Evolutionary conservation across 2,888 invertebrate genomes (phyloP), one percentile per base, ranked within the genome.

Genomic region (Plebejus melissa): DNA sequence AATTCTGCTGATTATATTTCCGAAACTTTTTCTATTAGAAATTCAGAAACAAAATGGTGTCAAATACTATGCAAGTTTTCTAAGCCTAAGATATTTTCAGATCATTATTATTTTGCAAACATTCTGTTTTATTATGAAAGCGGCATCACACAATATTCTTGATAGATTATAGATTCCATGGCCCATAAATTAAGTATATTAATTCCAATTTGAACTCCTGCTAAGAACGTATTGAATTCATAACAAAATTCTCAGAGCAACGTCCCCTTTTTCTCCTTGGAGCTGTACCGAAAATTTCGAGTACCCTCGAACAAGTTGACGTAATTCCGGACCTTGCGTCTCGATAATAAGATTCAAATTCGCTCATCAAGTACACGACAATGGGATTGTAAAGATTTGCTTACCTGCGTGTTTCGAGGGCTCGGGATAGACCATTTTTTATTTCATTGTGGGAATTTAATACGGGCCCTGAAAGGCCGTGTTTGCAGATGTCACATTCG

Each of bases 401-500:
- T 91, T 93, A 93, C 93, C 93, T 93, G 93, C 90, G 88, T 90
- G 91, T 90, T 54, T 91, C 85, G 87, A 85, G 87, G 88, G 88
- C 90, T 87, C 85, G 85, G 86, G 85, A 84, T 82, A 83, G 86
- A 88, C 88, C 88, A 88, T 92, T 90, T 90, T 92, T 90, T 90
- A 87, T 89, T 88, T 87, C 85, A 88, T 87, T 91, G 91, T 93
- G 93, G 91, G 93, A 93, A 93, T 92, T 90, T 90, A 91, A 91
- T 91, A 89, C 85, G 85, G 82, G 82, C 84, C 86, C 86, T 83
- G 88, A 91, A 89, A 85, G 93, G 93, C 93, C 92, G 93, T 92
- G 91, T 90, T 93, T 90, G 82, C 93, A 93, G 91, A 91, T 93
- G 92, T 79, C 85, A 80, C 90, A 91, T 86, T 90, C 87, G 90